Base-by-base conservation (phyloP, 2,113 vertebrate genomes). In the Hipposideros armiger region DNA sequence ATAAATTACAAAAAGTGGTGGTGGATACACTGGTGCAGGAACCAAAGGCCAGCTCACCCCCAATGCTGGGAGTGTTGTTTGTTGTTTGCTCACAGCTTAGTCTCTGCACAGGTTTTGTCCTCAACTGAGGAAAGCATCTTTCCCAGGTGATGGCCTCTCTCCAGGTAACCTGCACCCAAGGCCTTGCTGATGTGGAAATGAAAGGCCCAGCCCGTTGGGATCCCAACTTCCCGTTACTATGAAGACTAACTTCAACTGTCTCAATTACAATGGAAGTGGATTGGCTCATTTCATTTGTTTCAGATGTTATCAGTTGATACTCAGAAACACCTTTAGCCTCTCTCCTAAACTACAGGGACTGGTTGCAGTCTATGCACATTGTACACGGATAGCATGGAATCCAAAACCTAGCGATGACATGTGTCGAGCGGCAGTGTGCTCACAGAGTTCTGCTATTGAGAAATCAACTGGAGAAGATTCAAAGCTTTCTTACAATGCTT, bases 351-450 rank as follows among this genome's bases (percentile, higher is more conserved):
- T 28, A 20, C 11, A 5, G 16, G 14, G 32, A 36, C 7, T 47
- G 22, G 28, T 64, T 76, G 17, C 50, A 70, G 7, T 54, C 4
- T 28, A 8, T 2, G 20, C 8, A 28, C 30, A 4, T 8, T 16
- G 58, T 22, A 14, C 67, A 72, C 14, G 11, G 36, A 69, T 15
- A 73, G 54, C 14, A 4, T 42, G 32, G 7, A 52, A 76, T 11
- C 4, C 17, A 54, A 42, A 76, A 45, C 1, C 32, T 17, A 24
- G 32, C 24, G 9, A 20, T 36, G 47, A 36, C 3, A 15, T 77
- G 24, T n/a, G 56, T n/a, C 45, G 13, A 17, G 5, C 16, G 2
- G 4, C 2, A 13, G 16, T 26, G 32, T 42, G 24, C 1, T 22
- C 67, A 19, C 2, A 52, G 22, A 54, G 22, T 62, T 83, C 52